Base-by-base conservation (phyloP, 1,140 invertebrate genomes). In the Gonioctena quinquepunctata region DNA sequence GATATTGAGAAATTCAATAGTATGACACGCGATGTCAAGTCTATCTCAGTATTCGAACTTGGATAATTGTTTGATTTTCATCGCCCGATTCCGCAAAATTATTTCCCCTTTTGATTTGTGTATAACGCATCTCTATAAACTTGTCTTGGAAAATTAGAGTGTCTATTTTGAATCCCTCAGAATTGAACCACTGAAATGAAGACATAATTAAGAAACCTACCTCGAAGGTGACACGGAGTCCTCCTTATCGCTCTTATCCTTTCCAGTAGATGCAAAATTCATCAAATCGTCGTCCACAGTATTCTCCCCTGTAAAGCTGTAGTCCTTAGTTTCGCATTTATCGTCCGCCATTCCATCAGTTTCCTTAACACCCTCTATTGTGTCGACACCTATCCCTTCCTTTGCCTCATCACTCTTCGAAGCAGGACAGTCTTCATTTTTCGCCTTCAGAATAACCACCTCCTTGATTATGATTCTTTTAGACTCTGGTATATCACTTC, bases 191-290 rank as follows among this genome's bases (percentile, higher is more conserved):
- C n/a, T n/a, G n/a, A n/a, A n/a, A n/a, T n/a, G n/a, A n/a, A n/a
- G n/a, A n/a, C n/a, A n/a, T n/a, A n/a, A n/a, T n/a, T n/a, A n/a
- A n/a, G n/a, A n/a, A 16, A 59, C 23, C n/a, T 59, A 62, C 60
- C 60, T 62, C 22, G 16, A 18, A 16, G 60, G 26, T 2, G n/a
- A 16, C 22, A 13, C 6, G 6, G 60, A 42, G 11, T n/a, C 16
- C 11, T 42, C 33, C 33, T n/a, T 16, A 19, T 42, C 33, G 8
- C n/a, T 13, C 18, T 22, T 8, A 21, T 42, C 60, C 13, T 62
- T 62, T 42, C 60, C 60, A 1, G 60, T 62, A 8, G 60, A 7
- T 11, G 60, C 60, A 48, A 62, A 62, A 62, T 62, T 48, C 60
- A 62, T 62, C 23, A 62, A 27, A 60, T 60, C 57, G 18, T 60